Conservation (phyloP, 2,888 invertebrate genomes). For the Quadriops clusia region DNA sequence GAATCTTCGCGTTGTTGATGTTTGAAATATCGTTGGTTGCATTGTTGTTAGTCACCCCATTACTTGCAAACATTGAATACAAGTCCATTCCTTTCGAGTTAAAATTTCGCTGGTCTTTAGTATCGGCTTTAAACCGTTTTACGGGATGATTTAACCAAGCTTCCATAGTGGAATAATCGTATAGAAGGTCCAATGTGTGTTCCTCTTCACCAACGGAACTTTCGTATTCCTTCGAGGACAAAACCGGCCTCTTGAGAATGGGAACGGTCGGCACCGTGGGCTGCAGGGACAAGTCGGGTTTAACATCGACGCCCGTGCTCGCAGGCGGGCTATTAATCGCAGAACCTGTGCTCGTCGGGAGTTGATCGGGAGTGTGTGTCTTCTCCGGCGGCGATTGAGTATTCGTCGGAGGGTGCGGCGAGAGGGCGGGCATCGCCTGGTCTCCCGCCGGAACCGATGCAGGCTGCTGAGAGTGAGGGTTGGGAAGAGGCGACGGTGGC, state of each 20-base stretch:
- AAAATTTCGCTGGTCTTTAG: slow-evolving; percentile 36
- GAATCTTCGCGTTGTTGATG: slow-evolving; percentile 19
- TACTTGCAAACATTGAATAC: slow-evolving; percentile 30
- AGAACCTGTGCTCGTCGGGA: slow-evolving; percentile 24
- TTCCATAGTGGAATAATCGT: slow-evolving; percentile 76
- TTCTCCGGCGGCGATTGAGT: slow-evolving; percentile 26
- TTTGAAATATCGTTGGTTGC: slow-evolving; percentile 22
- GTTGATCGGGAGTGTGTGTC: slow-evolving; percentile 18
- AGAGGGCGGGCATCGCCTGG: slow-evolving; percentile 58
- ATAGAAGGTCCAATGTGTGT: slow-evolving; percentile 66
- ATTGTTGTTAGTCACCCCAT: slow-evolving; percentile 20
- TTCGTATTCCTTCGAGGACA: slow-evolving; percentile 69
- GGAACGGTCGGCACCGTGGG: slow-evolving; percentile 15
- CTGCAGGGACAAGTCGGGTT: slow-evolving; percentile 18
- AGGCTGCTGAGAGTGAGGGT: slow-evolving; percentile 58
- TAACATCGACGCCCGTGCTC: slow-evolving; percentile 25
- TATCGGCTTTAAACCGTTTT: slow-evolving; percentile 67
- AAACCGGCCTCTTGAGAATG: slow-evolving; percentile 58
- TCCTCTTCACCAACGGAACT: slow-evolving; percentile 70
- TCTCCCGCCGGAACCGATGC: slow-evolving; percentile 54
- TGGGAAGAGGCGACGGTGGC: slow-evolving; percentile 56
- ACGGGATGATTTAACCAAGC: slow-evolving; percentile 87
- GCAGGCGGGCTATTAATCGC: slow-evolving; percentile 21
- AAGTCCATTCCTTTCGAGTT: slow-evolving; percentile 31
- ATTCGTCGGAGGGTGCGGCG: slow-evolving; percentile 51